Conservation (phyloP, 1,140 invertebrate genomes). For the Ceratoteleas bidentatus region DNA sequence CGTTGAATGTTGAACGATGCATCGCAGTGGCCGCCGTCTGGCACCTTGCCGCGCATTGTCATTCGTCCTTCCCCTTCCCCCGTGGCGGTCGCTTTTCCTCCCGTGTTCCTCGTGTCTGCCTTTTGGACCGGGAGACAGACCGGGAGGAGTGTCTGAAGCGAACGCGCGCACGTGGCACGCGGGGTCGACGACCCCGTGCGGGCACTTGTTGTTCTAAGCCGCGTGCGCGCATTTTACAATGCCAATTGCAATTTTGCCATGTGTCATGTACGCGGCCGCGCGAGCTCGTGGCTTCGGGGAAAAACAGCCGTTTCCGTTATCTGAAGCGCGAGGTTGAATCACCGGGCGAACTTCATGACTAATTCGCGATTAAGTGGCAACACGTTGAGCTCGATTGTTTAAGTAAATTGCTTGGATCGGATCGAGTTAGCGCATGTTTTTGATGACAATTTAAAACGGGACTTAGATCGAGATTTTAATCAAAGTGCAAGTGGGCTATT, state of each 20-base stretch:
- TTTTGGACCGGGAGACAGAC: slow-evolving; percentile 8
- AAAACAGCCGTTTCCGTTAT: background rate
- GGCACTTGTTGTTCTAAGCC: slow-evolving; percentile 8
- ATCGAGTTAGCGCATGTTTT: no score
- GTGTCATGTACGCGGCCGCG: background rate
- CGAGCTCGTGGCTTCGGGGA: background rate
- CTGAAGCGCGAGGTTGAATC: no score
- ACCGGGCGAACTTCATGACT: no score
- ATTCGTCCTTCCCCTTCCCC: slow-evolving; percentile 9
- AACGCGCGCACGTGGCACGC: slow-evolving; percentile 18
- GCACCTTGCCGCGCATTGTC: slow-evolving; percentile 22
- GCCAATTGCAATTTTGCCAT: background rate
- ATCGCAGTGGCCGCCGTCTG: no score
- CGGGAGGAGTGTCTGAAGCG: slow-evolving; percentile 19
- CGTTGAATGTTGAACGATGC: no score
- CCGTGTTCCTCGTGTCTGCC: slow-evolving; percentile 2
- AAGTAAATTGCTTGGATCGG: no score
- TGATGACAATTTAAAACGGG: no score
- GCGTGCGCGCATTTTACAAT: no score
- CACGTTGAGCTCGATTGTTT: no score
- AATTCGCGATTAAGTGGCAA: background rate
- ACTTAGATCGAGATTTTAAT: no score
- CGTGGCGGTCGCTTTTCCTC: background rate
- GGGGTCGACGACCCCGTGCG: slow-evolving; percentile 3
- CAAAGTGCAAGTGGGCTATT: no score